These are phyloP conservation scores for Chelmon rostratus DNA, from an alignment of 2,797 vertebrate species.

Conservation along the genomic window DNA sequence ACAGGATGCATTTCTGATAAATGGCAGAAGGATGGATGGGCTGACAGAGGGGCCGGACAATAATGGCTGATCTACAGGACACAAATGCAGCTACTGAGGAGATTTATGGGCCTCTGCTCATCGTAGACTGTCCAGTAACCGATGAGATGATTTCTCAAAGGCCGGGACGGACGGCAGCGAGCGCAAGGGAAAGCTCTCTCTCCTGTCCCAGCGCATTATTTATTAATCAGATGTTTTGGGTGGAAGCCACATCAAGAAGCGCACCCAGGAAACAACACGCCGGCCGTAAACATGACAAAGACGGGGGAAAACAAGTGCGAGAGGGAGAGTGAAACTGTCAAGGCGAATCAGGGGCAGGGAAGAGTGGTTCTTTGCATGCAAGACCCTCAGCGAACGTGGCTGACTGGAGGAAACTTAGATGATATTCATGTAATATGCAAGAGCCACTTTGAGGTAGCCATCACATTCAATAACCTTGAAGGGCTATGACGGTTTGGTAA, in stretches of 20 bases:
- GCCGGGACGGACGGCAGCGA: constrained; percentile 76
- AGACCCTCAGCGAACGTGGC: constrained; percentile 67
- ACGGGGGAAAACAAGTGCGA: constrained; percentile 62
- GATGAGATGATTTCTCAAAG: constrained; percentile 96
- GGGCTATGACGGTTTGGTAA: constrained; percentile 41
- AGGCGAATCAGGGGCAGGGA: constrained; percentile 87
- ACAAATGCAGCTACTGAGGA: constrained; percentile 93
- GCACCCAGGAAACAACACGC: constrained; percentile 90
- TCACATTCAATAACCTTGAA: constrained; percentile 51
- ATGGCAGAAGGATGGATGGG: constrained; percentile 97
- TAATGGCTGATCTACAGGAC: constrained; percentile 99
- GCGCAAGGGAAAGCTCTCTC: constrained; percentile 55
- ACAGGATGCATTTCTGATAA: constrained; percentile 94
- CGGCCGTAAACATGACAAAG: constrained; percentile 85
- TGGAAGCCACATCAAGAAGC: constrained; percentile 92
- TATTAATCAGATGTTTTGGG: constrained; percentile 96
- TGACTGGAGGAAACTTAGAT: constrained; percentile 83
- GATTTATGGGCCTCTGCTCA: constrained; percentile 92
- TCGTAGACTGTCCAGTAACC: constrained; percentile 92
- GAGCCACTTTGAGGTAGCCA: constrained; percentile 63
- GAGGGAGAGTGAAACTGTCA: constrained; percentile 89
- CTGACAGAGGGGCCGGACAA: constrained; percentile 96
- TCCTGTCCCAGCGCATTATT: constrained; percentile 86
- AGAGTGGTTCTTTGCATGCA: constrained; percentile 59
- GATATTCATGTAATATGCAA: constrained; percentile 89